Base-by-base conservation (phyloP, 2,888 invertebrate genomes). In the Ormyrus labotus region DNA sequence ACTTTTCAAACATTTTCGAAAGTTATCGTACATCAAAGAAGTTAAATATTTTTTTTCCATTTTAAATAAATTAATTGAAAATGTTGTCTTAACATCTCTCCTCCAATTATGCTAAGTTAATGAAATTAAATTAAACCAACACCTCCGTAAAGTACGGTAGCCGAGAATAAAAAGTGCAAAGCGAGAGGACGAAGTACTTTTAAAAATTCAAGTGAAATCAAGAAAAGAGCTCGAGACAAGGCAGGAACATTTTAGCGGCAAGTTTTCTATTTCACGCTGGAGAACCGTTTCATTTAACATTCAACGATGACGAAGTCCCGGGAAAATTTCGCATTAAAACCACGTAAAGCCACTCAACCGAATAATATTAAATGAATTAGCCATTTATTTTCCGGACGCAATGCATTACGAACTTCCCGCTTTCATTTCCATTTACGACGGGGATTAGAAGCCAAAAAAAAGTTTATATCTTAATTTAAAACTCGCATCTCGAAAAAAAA, bases 151-250 rank as follows among this genome's bases (percentile, higher is more conserved):
- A 45, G 55, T n/a, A 5, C n/a, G 11, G 11, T 47, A 48, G 2
- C 9, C 8, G 10, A 60, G 19, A 51, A 58, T 11, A 55, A 64
- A 63, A 65, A 64, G 57, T 9, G 13, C n/a, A 34, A n/a, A 47
- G 60, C 19, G 9, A 7, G 57, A 9, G 50, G 34, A 6, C 13
- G 19, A 55, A 11, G 73, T 34, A 34, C 73, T 65, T 73, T 73
- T 48, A 73, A 73, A 73, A 73, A 73, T 73, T 73, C 64, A 73
- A 64, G 65, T 11, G 48, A 65, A 73, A 73, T 65, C 73, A 73
- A 65, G 73, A 48, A 73, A 72, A 63, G 47, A 75, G 57, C 60
- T 13, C 60, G 68, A 61, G 68, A 63, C 72, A 63, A 61, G 55
- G 73, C n/a, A 73, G 64, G 55, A 73, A 64, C 64, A 47, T 64